Conservation (phyloP, 1,140 invertebrate genomes). For the Acyrthosiphon pisum region DNA sequence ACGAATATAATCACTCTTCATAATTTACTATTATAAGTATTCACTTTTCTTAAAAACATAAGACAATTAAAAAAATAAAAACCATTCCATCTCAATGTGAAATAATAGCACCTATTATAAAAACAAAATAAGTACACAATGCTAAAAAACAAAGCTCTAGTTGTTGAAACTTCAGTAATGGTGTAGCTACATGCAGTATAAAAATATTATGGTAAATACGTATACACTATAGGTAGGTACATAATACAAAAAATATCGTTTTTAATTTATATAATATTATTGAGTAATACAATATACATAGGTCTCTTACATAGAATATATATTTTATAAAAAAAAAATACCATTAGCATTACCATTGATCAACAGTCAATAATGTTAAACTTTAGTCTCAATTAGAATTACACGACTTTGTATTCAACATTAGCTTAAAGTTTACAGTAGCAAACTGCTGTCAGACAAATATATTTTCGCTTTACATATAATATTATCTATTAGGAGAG, state of each 20-base stretch:
- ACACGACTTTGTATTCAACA: background rate
- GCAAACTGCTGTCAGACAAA: background rate
- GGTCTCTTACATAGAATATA: too few relatives aligned
- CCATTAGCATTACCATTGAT: background rate
- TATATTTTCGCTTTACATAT: background rate
- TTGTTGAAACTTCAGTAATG: background rate
- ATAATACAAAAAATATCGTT: background rate
- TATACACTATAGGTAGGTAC: too few relatives aligned
- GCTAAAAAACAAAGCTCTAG: background rate
- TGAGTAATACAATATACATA: too few relatives aligned
- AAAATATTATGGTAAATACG: background rate
- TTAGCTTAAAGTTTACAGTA: background rate
- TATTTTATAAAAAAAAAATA: background rate
- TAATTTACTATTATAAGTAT: background rate
- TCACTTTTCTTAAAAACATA: background rate
- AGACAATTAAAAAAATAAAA: background rate
- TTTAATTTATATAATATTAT: background rate
- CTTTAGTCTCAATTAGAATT: background rate
- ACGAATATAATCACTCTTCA: too few relatives aligned
- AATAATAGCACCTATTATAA: background rate
- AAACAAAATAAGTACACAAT: background rate
- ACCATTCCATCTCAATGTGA: background rate
- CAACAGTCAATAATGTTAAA: background rate
- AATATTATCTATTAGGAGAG: background rate
- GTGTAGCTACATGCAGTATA: too few relatives aligned